A percentile compares a stretch with the other conserved stretches of the same genome.
phyloP scores from a whole-genome alignment of 2,888 invertebrate genomes.

The Epirrhoe alternata region DNA sequence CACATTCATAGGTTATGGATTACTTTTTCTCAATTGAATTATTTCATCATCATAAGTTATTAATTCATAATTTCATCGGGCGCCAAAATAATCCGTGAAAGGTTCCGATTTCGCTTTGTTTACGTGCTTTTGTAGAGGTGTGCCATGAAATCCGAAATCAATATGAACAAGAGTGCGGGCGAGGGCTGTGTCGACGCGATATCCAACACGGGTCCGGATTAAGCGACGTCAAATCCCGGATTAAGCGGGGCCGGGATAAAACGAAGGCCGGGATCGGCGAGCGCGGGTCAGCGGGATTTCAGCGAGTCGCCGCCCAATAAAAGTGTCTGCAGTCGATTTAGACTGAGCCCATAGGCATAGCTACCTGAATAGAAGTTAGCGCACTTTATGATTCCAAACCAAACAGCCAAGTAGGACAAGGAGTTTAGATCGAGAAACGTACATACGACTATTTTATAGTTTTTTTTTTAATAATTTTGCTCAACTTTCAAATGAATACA shows the following conservation, averaged over 20 bases:
- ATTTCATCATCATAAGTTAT: conserved; percentile 65
- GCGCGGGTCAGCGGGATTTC: conserved; percentile 82
- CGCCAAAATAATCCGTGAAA: conserved; percentile 59
- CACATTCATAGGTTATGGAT: conserved; percentile 77
- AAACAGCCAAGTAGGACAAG: neutral
- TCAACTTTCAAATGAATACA: no score
- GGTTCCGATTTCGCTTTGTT: conserved; percentile 58
- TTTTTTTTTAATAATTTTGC: neutral
- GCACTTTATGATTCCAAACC: conserved; percentile 7
- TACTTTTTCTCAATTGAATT: conserved; percentile 75
- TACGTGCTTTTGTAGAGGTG: conserved; percentile 64
- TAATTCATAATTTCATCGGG: conserved; percentile 52
- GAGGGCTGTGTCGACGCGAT: conserved; percentile 85
- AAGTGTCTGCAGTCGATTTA: conserved; percentile 86
- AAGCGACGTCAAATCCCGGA: conserved; percentile 86
- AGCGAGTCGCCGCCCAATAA: conserved; percentile 76
- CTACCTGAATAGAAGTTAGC: conserved; percentile 15
- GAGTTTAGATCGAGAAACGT: neutral
- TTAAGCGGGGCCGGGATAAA: conserved; percentile 82
- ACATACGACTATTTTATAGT: neutral
- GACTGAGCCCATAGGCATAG: conserved; percentile 74
- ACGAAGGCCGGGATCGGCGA: conserved; percentile 73
- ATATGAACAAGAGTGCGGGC: conserved; percentile 74
- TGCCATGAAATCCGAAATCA: conserved; percentile 72
- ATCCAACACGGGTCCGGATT: conserved; percentile 88